phyloP scores from a whole-genome alignment of 2,797 vertebrate species.

The Cuculus canorus region DNA sequence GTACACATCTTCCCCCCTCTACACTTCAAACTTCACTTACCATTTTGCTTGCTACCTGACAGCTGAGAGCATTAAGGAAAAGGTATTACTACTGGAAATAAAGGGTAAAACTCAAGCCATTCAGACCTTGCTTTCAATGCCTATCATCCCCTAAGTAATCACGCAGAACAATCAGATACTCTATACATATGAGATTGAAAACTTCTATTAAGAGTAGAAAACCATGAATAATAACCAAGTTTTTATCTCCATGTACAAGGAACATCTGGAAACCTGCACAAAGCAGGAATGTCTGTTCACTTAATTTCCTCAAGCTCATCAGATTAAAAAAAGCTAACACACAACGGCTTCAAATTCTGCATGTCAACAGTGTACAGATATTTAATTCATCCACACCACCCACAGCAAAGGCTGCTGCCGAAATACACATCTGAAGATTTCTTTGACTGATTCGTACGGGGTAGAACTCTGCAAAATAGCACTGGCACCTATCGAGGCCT shows the following conservation, averaged over 20 bases:
- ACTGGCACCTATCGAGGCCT: background rate
- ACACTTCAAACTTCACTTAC: background rate
- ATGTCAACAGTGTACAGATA: background rate
- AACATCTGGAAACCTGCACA: background rate
- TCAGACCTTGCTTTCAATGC: background rate
- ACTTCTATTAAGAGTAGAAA: background rate
- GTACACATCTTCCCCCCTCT: background rate
- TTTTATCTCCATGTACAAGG: background rate
- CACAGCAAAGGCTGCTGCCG: background rate
- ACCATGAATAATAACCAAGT: background rate
- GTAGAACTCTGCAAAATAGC: background rate
- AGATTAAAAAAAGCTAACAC: background rate
- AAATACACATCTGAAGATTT: background rate
- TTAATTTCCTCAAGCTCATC: background rate
- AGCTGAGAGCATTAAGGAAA: background rate
- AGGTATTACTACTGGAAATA: background rate
- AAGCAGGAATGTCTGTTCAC: background rate
- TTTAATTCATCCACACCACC: background rate
- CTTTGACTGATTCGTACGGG: no score
- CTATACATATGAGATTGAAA: rapidly evolving
- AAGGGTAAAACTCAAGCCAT: background rate
- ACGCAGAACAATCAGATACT: background rate
- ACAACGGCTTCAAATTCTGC: background rate
- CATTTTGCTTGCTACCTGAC: background rate
- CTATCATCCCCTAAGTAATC: background rate